These are phyloP conservation scores for Chrysolina haemoptera DNA, from an alignment of 2,888 invertebrate species.

Conservation along the genomic window DNA sequence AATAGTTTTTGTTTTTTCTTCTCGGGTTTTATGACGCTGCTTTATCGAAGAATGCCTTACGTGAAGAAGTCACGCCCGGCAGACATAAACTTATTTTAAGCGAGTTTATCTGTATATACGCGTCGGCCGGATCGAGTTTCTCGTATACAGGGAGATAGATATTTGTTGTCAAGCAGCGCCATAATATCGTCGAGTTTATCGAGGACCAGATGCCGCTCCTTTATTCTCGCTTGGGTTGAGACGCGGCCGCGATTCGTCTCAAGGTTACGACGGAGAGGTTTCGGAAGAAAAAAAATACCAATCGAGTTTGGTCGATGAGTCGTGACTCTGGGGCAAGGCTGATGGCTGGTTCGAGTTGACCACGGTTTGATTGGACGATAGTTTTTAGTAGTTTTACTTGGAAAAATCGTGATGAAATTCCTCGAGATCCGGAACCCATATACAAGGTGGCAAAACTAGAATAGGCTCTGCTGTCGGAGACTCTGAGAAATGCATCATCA, in stretches of 20 bases:
- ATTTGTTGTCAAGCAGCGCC: constrained; percentile 63
- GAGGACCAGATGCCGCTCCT: constrained; percentile 39
- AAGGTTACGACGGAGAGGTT: constrained; percentile 1
- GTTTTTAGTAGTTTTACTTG: no score
- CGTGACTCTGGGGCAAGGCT: background rate
- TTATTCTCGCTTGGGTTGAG: constrained; percentile 32
- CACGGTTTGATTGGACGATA: background rate
- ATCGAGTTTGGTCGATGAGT: background rate
- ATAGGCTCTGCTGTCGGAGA: no score
- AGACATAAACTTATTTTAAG: constrained; percentile 57
- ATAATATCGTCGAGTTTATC: constrained; percentile 65
- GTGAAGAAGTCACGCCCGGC: constrained; percentile 54
- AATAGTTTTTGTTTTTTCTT: constrained; percentile 37
- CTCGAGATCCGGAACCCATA: no score
- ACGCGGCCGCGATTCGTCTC: constrained; percentile 11
- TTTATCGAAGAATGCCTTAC: constrained; percentile 50
- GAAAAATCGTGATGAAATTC: no score
- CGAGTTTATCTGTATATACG: constrained; percentile 58
- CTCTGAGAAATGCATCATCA: no score
- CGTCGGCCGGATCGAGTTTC: constrained; percentile 54
- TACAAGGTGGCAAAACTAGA: no score
- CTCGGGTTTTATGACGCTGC: constrained; percentile 44
- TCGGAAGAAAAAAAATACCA: background rate
- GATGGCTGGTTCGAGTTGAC: background rate
- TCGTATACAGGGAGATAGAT: constrained; percentile 54